Evolutionary conservation across 1,140 invertebrate genomes (phyloP).

Genomic region (Megalonaias nervosa): DNA sequence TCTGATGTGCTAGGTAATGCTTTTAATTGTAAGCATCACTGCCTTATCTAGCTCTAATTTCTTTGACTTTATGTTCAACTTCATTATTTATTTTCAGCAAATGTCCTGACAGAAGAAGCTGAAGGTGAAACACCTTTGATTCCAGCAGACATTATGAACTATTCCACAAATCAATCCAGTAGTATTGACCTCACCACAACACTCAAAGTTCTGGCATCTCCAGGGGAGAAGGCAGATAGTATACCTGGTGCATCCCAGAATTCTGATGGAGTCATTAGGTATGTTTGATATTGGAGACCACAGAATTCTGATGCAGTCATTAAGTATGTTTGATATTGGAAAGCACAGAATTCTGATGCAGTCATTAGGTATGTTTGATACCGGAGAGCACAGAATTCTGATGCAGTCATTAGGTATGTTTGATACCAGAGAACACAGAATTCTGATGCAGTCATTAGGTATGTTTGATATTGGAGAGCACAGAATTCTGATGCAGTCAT

Average conservation of each 20-base stretch:
- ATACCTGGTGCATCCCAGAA: constrained; percentile 74
- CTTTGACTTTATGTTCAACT: background rate
- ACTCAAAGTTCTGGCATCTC: constrained; percentile 75
- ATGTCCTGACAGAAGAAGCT: constrained; percentile 80
- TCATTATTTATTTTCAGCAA: constrained; percentile 67
- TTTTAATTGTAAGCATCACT: too few species aligned
- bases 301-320: constrained; percentile 77
- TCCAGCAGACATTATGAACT: constrained; percentile 82
- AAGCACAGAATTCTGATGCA: constrained; percentile 74
- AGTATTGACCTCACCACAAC: constrained; percentile 76
- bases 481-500: background rate
- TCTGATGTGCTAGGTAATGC: too few species aligned
- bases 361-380: constrained; percentile 73
- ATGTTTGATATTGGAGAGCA: constrained; percentile 43
- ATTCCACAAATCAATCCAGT: constrained; percentile 77
- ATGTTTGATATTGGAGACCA: constrained; percentile 38
- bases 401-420: constrained; percentile 76
- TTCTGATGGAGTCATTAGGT: constrained; percentile 77
- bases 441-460: background rate
- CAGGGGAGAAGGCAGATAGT: constrained; percentile 55
- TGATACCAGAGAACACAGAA: constrained; percentile 58
- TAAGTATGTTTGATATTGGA: constrained; percentile 57
- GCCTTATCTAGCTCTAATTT: too few species aligned
- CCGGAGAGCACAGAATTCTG: constrained; percentile 70
- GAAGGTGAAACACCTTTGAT: constrained; percentile 85